Base-by-base conservation (phyloP, 2,113 vertebrate species). In the Tretioscincus oriximinensis region DNA sequence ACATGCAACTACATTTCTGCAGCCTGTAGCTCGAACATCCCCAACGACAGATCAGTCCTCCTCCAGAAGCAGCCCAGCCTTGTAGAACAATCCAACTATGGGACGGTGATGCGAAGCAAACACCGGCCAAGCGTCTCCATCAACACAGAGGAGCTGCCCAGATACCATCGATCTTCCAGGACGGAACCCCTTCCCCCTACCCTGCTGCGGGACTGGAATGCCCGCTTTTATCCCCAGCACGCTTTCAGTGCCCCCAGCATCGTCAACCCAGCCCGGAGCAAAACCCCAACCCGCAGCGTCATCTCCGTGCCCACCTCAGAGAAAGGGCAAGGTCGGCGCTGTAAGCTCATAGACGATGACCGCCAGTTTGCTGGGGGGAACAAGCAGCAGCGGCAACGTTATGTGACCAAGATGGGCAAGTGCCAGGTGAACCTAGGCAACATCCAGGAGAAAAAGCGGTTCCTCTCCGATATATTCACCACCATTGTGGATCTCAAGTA, bases 401-500 rank as follows among this genome's bases (percentile, higher is more conserved):
- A 96, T 0, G 93, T 97, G 35, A 96, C 94, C 1, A 96, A 97
- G 84, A 93, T 97, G 28, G 96, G 96, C 70, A 97, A 97, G 91
- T 96, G 95, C 89, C 90, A 93, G 86, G 96, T 97, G 83, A 97
- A 95, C 49, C 91, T 96, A 80, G 96, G 96, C 60, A 94, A 91
- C 67, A 97, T 97, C 51, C 87, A 87, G 61, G 95, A 97, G 79
- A 97, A 96, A 87, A 95, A 93, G 76, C 91, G 95, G 72, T 97
- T 97, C 68, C 85, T 97, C 73, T 96, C 95, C 0, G 96, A 97
- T 76, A 96, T 96, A 80, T 97, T 97, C 89, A 97, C 96, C 86
- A 97, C 96, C 26, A 82, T 97, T 0, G 95, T 97, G 73, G 96
- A 97, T 88, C 95, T 97, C 84, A 96, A 96, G 88, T 97, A 94